Evolutionary conservation across 2,888 invertebrate genomes (phyloP).

Genomic region (Liodrosophila aerea): DNA sequence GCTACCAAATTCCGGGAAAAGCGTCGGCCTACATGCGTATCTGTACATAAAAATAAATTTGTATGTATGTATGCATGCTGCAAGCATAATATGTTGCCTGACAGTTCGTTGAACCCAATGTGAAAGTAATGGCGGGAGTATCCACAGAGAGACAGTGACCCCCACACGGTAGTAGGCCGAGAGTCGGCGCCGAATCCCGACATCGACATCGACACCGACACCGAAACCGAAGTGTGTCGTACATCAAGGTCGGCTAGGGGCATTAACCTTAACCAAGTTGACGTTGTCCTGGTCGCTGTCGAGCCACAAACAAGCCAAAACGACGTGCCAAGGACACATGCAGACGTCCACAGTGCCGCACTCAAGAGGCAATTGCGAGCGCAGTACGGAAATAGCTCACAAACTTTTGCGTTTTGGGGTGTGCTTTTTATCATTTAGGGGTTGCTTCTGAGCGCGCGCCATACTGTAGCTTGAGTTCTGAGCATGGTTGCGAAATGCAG

Average conservation of each 20-base stretch:
- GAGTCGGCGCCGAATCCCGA: conserved; percentile 61
- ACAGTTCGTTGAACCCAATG: conserved; percentile 70
- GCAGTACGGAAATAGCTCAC: conserved; percentile 57
- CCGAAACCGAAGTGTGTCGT: conserved; percentile 63
- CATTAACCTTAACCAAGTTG: conserved; percentile 79
- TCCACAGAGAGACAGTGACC: conserved; percentile 30
- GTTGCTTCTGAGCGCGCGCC: conserved; percentile 49
- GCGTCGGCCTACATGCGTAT: conserved; percentile 15
- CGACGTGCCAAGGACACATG: conserved; percentile 66
- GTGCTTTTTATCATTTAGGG: conserved; percentile 55
- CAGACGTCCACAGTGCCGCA: conserved; percentile 34
- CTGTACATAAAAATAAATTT: conserved; percentile 16
- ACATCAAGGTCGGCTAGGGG: conserved; percentile 81
- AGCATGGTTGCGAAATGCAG: conserved; percentile 35
- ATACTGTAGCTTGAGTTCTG: conserved; percentile 43
- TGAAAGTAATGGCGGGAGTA: conserved; percentile 59
- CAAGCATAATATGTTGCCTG: conserved; percentile 60
- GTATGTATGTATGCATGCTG: conserved; percentile 21
- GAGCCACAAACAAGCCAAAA: conserved; percentile 42
- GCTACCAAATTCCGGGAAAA: conserved; percentile 20
- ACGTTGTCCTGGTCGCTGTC: conserved; percentile 58
- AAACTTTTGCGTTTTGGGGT: conserved; percentile 53
- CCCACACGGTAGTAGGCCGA: conserved; percentile 44
- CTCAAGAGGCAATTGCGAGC: conserved; percentile 40
- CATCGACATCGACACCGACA: too few species aligned